Evolutionary conservation across 2,797 vertebrate genomes (phyloP).

Genomic region (Sitta carolinensis): DNA sequence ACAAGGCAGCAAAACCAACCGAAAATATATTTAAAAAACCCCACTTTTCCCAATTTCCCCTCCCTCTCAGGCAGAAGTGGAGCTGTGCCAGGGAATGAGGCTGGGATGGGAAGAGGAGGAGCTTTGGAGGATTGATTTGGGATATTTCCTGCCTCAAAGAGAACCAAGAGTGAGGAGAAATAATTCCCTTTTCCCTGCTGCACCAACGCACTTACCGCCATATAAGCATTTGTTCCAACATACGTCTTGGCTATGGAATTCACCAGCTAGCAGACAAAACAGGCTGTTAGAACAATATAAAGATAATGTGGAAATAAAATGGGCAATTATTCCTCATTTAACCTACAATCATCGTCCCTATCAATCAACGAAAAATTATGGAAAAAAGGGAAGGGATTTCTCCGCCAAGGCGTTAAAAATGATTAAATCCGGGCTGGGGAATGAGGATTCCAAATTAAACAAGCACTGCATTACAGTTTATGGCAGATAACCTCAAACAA

Average conservation of each 20-base stretch:
- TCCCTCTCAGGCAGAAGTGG: neutral
- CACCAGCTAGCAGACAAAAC: slow-evolving; percentile 90
- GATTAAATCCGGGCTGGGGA: slow-evolving; percentile 72
- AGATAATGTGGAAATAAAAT: slow-evolving; percentile 83
- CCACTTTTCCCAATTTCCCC: neutral
- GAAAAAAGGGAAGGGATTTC: slow-evolving; percentile 74
- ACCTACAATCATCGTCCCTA: slow-evolving; percentile 79
- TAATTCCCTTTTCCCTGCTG: slow-evolving; percentile 38
- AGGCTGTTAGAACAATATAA: slow-evolving; percentile 82
- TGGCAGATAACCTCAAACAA: slow-evolving; percentile 79
- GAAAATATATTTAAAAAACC: accelerated
- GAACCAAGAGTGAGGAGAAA: neutral
- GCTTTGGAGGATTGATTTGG: neutral
- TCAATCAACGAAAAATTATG: slow-evolving; percentile 82
- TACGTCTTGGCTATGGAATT: slow-evolving; percentile 99
- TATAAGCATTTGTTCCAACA: slow-evolving; percentile 98
- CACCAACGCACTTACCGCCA: slow-evolving; percentile 90
- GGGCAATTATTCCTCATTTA: slow-evolving; percentile 87
- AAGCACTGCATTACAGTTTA: slow-evolving; percentile 64
- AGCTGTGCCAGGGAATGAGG: accelerated
- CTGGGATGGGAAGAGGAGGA: neutral
- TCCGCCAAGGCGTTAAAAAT: slow-evolving; percentile 78
- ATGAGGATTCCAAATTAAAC: neutral
- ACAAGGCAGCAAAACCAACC: neutral
- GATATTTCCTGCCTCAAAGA: neutral